Percentiles rank a stretch among this genome's conserved stretches.
These are phyloP conservation scores for Anagrus nilaparvatae DNA, from an alignment of 1,140 invertebrate species.

Conservation along the genomic window DNA sequence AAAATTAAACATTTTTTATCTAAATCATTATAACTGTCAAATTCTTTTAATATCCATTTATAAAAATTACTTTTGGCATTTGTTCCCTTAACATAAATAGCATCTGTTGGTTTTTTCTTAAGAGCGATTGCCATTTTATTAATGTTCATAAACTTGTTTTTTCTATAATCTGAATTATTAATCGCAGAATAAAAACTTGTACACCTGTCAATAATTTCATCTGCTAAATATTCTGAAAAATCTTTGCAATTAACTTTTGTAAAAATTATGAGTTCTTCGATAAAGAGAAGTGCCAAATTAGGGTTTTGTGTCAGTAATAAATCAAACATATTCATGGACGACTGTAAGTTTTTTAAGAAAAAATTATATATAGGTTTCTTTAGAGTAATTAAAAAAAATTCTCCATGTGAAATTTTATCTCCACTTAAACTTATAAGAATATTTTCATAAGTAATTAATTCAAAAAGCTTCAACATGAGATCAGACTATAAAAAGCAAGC, in stretches of 20 bases:
- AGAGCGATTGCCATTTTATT: slow-evolving; percentile 26
- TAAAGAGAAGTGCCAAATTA: slow-evolving; percentile 20
- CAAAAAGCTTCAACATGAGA: slow-evolving; percentile 14
- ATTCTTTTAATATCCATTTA: slow-evolving; percentile 28
- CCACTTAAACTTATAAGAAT: slow-evolving; percentile 3
- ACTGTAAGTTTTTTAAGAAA: slow-evolving; percentile 20
- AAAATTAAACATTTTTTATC: slow-evolving; percentile 27
- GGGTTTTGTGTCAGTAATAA: slow-evolving; percentile 16
- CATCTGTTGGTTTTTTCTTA: slow-evolving; percentile 20
- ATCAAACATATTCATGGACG: slow-evolving; percentile 23
- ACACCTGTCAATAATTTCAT: slow-evolving; percentile 23
- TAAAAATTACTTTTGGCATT: slow-evolving; percentile 17
- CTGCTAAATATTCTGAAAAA: slow-evolving; percentile 15
- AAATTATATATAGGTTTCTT: slow-evolving; percentile 23
- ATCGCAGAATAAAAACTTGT: slow-evolving; percentile 13
- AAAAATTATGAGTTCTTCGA: slow-evolving; percentile 28
- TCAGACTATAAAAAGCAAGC: slow-evolving; percentile 17
- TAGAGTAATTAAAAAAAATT: slow-evolving; percentile 22
- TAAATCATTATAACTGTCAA: slow-evolving; percentile 16
- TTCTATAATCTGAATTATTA: slow-evolving; percentile 20
- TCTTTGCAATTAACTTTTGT: slow-evolving; percentile 17
- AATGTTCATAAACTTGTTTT: slow-evolving; percentile 29
- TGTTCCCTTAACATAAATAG: slow-evolving; percentile 11
- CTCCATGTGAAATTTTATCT: slow-evolving; percentile 1
- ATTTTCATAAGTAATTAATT: slow-evolving; percentile 15